phyloP scores from a whole-genome alignment of 2,113 vertebrate genomes.

The Cephalophus harveyi region DNA sequence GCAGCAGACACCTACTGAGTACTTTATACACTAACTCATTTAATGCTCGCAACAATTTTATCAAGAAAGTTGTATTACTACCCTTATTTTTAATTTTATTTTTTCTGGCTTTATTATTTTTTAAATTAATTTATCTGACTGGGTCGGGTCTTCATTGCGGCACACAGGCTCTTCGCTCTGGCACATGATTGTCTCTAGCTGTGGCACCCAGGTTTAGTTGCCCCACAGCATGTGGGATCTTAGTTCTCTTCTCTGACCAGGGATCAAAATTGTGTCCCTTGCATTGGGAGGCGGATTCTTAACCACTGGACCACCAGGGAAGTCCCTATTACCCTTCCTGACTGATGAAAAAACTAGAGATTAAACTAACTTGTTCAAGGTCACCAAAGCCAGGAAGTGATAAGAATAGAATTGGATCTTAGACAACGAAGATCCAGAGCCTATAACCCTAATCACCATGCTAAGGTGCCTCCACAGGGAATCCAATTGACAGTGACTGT shows the following conservation, averaged over 20 bases:
- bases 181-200: not conserved
- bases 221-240: not conserved
- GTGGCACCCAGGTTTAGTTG: not conserved
- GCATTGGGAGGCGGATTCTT: not conserved
- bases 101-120: not conserved
- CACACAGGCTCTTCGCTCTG: not conserved
- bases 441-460: not conserved
- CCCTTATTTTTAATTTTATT: not conserved
- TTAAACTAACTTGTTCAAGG: not conserved
- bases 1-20: not conserved
- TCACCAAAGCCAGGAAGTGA: not conserved
- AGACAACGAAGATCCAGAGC: not conserved
- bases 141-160: not conserved
- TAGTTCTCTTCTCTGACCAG: not conserved
- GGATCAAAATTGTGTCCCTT: not conserved
- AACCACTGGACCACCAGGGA: not conserved
- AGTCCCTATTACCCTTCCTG: not conserved
- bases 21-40: not conserved
- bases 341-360: constrained; percentile 15
- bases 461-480: not conserved
- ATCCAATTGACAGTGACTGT: not conserved
- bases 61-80: not conserved
- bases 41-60: not conserved
- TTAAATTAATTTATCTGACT: not conserved
- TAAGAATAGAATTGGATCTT: not conserved